Percentiles rank a stretch among this genome's conserved stretches.
Evolutionary conservation across 2,113 vertebrate genomes (phyloP).

Genomic region (Siniperca chuatsi): DNA sequence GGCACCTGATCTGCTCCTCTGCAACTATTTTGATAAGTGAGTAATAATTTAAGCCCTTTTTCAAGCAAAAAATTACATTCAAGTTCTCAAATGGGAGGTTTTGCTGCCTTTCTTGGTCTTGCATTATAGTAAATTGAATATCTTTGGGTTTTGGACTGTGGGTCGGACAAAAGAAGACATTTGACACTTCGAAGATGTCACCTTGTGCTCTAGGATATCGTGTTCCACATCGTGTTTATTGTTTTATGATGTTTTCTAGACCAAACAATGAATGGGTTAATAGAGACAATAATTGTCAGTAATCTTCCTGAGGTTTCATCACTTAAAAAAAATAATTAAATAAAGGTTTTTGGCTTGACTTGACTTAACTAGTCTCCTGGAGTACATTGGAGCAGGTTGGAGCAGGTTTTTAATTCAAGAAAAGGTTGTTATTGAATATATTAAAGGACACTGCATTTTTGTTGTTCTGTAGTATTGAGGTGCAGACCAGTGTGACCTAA

Average conservation of each 20-base stretch:
- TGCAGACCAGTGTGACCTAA: neutral
- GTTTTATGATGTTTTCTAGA: too few species aligned
- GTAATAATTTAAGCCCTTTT: neutral
- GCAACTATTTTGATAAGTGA: neutral
- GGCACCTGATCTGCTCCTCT: neutral
- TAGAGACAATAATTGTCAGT: neutral
- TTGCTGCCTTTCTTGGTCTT: neutral
- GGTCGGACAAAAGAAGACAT: neutral
- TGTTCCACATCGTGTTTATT: too few species aligned
- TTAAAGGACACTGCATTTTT: neutral
- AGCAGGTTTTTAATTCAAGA: neutral
- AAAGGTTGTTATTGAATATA: neutral
- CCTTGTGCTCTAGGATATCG: too few species aligned
- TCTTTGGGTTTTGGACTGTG: neutral
- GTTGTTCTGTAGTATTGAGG: too few species aligned
- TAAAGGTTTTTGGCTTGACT: conserved; percentile 4
- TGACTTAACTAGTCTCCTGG: neutral
- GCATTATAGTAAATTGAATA: too few species aligned
- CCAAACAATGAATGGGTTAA: neutral
- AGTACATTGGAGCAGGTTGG: too few species aligned
- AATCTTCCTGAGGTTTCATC: neutral
- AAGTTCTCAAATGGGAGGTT: neutral
- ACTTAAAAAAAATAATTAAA: too few species aligned
- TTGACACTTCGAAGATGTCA: too few species aligned
- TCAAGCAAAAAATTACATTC: neutral